Evolutionary conservation across 2,113 vertebrate genomes (phyloP), one percentile per base, ranked within the genome.

Genomic region (Erythrocercus mccallii): DNA sequence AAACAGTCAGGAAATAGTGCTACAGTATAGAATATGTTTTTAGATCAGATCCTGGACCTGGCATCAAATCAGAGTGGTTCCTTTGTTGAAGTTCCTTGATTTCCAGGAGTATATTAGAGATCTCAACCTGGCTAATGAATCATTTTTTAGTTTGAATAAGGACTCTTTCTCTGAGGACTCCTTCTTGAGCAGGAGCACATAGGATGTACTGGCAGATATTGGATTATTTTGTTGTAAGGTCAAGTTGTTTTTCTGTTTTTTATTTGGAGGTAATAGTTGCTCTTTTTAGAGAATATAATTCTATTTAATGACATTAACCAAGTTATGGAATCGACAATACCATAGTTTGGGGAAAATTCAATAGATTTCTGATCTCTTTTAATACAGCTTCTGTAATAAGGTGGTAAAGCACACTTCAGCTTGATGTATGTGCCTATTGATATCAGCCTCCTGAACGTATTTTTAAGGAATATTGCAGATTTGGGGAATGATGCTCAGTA

Each of bases 291-390:
- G 73, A 87, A 87, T 92, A 65, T 92, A 19, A 51, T 93, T 97
- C 73, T 95, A 62, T 94, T 94, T 95, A 97, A 96, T 90, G 89
- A 77, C 82, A 92, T 83, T 85, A 96, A 92, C 76, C 51, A 94
- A 94, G 61, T 95, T 92, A 90, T 54, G 48, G 90, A 94, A 90
- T 83, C 42, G 90, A 94, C 86, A 92, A 89, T 85, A 92, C 72
- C 38, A 48, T 91, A 16, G 61, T 95, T 92, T 95, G 81, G 42
- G 77, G 95, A 94, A 96, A 96, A 96, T 91, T 58, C 86, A 90
- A 86, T 95, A 86, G 91, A 78, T 90, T 94, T 96, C 76, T 96
- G 51, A 58, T 94, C 60, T 60, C 72, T 94, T 97, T 95, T 88
- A 89, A 88, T 94, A 70, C 45, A 79, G 68, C 80, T 97, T 97